Evolutionary conservation across 23 tunicate species (phyloP).

Genomic region (Trididemnum nubilum): DNA sequence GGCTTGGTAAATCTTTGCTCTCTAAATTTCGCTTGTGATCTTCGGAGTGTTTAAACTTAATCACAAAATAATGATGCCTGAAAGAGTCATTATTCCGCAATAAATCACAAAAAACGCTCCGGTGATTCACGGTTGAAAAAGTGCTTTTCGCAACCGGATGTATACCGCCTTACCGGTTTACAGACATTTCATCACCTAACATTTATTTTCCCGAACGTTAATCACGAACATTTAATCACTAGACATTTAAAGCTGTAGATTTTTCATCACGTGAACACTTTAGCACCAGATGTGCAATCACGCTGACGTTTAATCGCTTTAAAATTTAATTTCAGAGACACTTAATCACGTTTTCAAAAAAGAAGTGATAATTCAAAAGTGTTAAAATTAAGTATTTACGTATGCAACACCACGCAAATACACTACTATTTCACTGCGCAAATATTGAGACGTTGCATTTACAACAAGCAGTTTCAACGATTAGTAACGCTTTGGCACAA

Average conservation of each 20-base stretch:
- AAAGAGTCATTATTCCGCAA: no score
- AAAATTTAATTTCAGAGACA: constrained; percentile 25
- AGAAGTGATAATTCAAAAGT: constrained; percentile 25
- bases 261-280: constrained; percentile 29
- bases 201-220: constrained; percentile 17
- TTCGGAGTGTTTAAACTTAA: no score
- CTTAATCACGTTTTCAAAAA: constrained; percentile 13
- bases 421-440: constrained; percentile 33
- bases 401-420: constrained; percentile 34
- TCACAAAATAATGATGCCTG: no score
- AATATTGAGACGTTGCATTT: constrained; percentile 37
- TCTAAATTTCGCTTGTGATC: no score
- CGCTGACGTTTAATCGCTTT: constrained; percentile 25
- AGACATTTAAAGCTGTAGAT: constrained; percentile 22
- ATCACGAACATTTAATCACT: constrained; percentile 42
- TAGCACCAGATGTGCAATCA: constrained; percentile 27
- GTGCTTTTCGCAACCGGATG: no score
- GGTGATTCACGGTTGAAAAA: no score
- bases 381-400: constrained; percentile 13
- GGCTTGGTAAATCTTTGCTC: no score
- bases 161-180: constrained; percentile 30
- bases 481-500: constrained; percentile 38
- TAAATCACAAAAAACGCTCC: no score
- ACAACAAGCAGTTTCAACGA: constrained; percentile 38
- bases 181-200: constrained; percentile 37